These are phyloP conservation scores for Alcedo quadribrachys DNA, from an alignment of 2,797 vertebrate species.

Conservation along the genomic window DNA sequence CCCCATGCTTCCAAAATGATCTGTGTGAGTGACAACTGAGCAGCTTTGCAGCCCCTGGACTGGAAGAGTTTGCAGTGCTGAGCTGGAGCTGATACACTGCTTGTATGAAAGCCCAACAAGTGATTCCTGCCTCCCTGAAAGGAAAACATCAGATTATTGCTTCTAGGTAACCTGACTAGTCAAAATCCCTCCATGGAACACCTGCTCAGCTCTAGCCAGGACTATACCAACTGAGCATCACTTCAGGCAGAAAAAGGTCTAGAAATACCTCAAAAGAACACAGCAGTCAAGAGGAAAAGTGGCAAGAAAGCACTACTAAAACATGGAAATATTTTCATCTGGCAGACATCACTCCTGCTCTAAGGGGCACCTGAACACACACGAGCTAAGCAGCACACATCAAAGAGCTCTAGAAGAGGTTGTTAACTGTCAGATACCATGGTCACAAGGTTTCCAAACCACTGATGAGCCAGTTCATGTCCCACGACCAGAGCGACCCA, in stretches of 20 bases:
- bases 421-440: slow-evolving; percentile 87
- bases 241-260: not conserved
- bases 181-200: not conserved
- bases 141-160: not conserved
- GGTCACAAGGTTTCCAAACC: slow-evolving; percentile 99
- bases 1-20: not conserved
- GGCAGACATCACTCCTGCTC: not conserved
- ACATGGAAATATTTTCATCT: rapidly evolving
- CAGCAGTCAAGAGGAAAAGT: not conserved
- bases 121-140: not conserved
- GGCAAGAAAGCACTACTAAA: not conserved
- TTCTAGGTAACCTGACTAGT: not conserved
- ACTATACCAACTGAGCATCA: not conserved
- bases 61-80: not conserved
- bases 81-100: not conserved
- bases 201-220: not conserved
- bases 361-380: not conserved
- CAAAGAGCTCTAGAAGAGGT: slow-evolving; percentile 2
- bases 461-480: slow-evolving; percentile 98
- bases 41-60: not conserved
- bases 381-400: not conserved
- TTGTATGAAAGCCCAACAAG: not conserved
- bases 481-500: slow-evolving; percentile 99
- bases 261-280: not conserved
- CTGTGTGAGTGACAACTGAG: not conserved